Evolutionary conservation across 37 sponge, comb jelly and placozoan genomes (phyloP).

Genomic region (Agelas oroides): DNA sequence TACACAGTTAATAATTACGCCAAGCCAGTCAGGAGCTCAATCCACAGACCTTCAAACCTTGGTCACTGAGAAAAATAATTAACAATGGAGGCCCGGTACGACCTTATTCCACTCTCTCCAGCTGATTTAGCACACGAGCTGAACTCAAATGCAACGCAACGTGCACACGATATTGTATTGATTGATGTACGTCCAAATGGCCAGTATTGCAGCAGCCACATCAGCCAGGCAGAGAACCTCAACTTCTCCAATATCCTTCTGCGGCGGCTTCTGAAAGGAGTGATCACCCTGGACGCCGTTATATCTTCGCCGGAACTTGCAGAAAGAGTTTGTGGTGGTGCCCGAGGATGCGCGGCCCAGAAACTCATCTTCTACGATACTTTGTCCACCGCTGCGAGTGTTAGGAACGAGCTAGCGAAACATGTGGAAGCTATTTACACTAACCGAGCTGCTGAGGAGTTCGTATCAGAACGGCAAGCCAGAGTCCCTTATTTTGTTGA

Average conservation of each 20-base stretch:
- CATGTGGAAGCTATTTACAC: slow-evolving; percentile 35
- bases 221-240: slow-evolving; percentile 50
- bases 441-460: no score
- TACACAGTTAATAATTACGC: no score
- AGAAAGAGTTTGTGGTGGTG: background rate
- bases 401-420: slow-evolving; percentile 39
- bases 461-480: no score
- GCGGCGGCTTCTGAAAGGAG: slow-evolving; percentile 61
- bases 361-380: slow-evolving; percentile 49
- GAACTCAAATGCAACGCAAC: background rate
- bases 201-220: slow-evolving; percentile 46
- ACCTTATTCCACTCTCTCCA: background rate
- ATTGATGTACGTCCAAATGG: slow-evolving; percentile 61
- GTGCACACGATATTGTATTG: slow-evolving; percentile 22
- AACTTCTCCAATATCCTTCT: slow-evolving; percentile 58
- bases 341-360: background rate
- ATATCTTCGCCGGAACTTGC: slow-evolving; percentile 17
- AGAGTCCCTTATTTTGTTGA: no score
- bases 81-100: no score
- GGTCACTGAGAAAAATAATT: no score
- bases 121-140: background rate
- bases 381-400: slow-evolving; percentile 1
- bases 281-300: slow-evolving; percentile 36
- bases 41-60: no score
- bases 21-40: no score